phyloP scores from a whole-genome alignment of 2,888 invertebrate species.

The Philonicus albiceps region DNA sequence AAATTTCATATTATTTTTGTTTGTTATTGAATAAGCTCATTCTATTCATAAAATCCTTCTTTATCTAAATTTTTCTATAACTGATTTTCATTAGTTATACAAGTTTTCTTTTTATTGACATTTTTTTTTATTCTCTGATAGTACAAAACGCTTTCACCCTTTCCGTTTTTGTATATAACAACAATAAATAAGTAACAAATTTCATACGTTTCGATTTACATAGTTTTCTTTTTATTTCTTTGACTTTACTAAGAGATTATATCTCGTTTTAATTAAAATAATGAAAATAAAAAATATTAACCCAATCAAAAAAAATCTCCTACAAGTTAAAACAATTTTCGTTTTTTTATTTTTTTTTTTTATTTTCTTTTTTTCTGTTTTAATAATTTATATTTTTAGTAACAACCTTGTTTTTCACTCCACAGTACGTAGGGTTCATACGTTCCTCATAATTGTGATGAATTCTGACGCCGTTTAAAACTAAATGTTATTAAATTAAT shows the following conservation, averaged over 20 bases:
- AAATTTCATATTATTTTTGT: neutral
- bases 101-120: conserved; percentile 19
- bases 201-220: conserved; percentile 11
- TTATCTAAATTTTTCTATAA: conserved; percentile 33
- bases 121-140: conserved; percentile 13
- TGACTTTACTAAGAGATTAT: conserved; percentile 21
- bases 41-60: conserved; percentile 36
- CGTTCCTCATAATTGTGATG: neutral
- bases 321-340: conserved; percentile 12
- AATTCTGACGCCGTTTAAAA: neutral
- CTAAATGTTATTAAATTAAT: neutral
- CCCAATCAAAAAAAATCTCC: neutral
- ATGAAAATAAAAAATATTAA: neutral
- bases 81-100: conserved; percentile 33
- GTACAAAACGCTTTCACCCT: conserved; percentile 22
- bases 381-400: neutral
- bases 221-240: neutral
- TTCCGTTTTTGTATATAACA: conserved; percentile 21
- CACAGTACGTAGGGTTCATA: neutral
- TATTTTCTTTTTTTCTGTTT: neutral
- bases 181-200: conserved; percentile 42
- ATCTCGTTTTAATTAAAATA: neutral
- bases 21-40: conserved; percentile 38
- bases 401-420: conserved; percentile 40
- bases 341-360: too few relatives aligned